Evolutionary conservation across 2,888 invertebrate genomes (phyloP), one percentile per base, ranked within the genome.

Genomic region (Drosophila rubida): DNA sequence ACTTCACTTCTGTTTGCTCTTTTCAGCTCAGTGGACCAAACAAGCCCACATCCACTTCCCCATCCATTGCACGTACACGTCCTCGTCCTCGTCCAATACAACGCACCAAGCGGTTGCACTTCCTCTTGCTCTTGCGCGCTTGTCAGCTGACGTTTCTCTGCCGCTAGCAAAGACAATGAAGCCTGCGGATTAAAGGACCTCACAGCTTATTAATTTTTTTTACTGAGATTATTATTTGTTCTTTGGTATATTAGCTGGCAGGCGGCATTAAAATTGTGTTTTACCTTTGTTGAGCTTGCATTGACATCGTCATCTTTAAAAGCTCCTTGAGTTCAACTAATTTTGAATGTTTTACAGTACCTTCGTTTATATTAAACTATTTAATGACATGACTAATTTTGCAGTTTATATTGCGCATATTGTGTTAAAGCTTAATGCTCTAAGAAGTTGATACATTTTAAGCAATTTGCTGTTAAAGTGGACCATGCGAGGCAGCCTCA

Each of bases 21-120:
- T 69, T 59, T 59, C 62, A 63, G 32, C 70, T 63, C 75, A 75
- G 50, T 59, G 70, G 50, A 59, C 46, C 70, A 61, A 61, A 55
- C 27, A 39, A 50, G 32, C 4, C 32, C 60, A 50, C 69, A 41
- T 44, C 44, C 22, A 39, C 32, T n/a, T n/a, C 32, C 11, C 4
- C 32, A 5, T 32, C 19, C 27, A 39, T 42, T 3, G 23, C 60
- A 50, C 69, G 37, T 44, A 37, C 22, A 39, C 32, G n/a, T n/a
- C 32, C 32, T 4, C 32, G n/a, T 32, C 44, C 25, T 16, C 32
- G 7, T 22, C 35, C 49, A 61, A 30, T 11, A 8, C n/a, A 49
- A 44, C 14, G 6, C 16, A 0, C 98, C 98, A 90, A 99, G 99
- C 0, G 99, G 4, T 39, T 32, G 19, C 35, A 39, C 14, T 23